These are phyloP conservation scores for Coreoperca whiteheadi DNA, from an alignment of 2,113 vertebrate species.

Conservation along the genomic window DNA sequence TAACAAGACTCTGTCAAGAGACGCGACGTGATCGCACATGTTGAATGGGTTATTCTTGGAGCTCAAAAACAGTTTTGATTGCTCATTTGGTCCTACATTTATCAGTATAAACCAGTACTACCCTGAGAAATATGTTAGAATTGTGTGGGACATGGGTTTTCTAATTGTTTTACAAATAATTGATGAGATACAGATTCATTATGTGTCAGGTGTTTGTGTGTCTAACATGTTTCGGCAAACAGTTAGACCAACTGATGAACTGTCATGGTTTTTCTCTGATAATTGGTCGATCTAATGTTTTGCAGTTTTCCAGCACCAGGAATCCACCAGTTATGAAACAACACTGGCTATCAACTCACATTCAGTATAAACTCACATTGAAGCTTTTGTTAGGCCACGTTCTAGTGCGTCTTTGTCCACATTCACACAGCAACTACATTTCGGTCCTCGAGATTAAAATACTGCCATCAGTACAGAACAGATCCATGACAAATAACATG, in stretches of 20 bases:
- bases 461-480: slow-evolving; percentile 44
- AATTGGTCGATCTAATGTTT: slow-evolving; percentile 30
- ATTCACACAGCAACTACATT: slow-evolving; percentile 27
- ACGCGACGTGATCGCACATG: slow-evolving; percentile 41
- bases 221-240: background rate
- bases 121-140: background rate
- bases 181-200: slow-evolving; percentile 8
- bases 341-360: background rate
- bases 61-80: slow-evolving; percentile 68
- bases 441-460: slow-evolving; percentile 49
- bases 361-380: slow-evolving; percentile 13
- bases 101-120: slow-evolving; percentile 22
- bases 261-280: slow-evolving; percentile 4
- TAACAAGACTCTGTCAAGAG: slow-evolving; percentile 62
- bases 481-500: slow-evolving; percentile 54
- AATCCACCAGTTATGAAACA: slow-evolving; percentile 6
- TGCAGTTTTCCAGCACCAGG: slow-evolving; percentile 11
- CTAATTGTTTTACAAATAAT: slow-evolving; percentile 13
- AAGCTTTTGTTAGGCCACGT: slow-evolving; percentile 15
- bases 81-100: slow-evolving; percentile 64
- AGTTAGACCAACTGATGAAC: slow-evolving; percentile 7
- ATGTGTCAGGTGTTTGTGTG: slow-evolving; percentile 14
- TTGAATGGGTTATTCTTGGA: slow-evolving; percentile 62
- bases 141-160: background rate
- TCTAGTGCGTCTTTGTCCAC: slow-evolving; percentile 45